Evolutionary conservation across 2,797 vertebrate genomes (phyloP), one percentile per base, ranked within the genome.

Genomic region (Artibeus lituratus): DNA sequence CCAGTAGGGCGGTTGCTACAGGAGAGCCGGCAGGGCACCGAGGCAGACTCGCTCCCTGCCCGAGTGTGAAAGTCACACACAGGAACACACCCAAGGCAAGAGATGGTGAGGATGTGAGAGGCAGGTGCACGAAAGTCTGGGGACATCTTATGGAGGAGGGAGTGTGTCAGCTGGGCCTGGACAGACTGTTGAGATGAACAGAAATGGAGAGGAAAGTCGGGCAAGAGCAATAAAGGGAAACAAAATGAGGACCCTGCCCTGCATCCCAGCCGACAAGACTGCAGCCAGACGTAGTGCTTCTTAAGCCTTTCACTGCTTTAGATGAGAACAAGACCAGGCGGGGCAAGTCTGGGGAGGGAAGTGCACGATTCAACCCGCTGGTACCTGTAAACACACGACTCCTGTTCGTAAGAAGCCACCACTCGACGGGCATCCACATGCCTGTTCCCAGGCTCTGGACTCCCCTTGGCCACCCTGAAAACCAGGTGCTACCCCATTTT

Each of bases 1-100:
- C 21, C 39, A 16, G 15, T 12, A 2, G 0, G 47, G 19, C 18
- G 29, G 72, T 1, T 14, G 24, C 12, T 35, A 53, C 3, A 37
- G 76, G 26, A 7, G 0, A 16, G 44, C 0, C 16, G 47, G 35
- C 21, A 14, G 53, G 55, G 37, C 3, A 1, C 12, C 0, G 4
- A 6, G 42, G 47, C 12, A 6, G 35, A 29, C 16, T 59, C 81
- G 11, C 2, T 81, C 35, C 21, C 7, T 3, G 2, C 8, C 14
- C 7, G 70, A 32, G 44, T 35, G 49, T 3, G 16, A 21, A 70
- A 3, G 49, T 42, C 24, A 57, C 0, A 0, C 1, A 4, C 16
- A 55, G 85, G 35, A 65, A 49, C 35, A 69, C 0, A 32, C 12
- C 47, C 39, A 39, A 37, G 44, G 35, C 42, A 62, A 80, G n/a